Evolutionary conservation across 2,888 invertebrate species (phyloP).

Genomic region (Julus scanicus): DNA sequence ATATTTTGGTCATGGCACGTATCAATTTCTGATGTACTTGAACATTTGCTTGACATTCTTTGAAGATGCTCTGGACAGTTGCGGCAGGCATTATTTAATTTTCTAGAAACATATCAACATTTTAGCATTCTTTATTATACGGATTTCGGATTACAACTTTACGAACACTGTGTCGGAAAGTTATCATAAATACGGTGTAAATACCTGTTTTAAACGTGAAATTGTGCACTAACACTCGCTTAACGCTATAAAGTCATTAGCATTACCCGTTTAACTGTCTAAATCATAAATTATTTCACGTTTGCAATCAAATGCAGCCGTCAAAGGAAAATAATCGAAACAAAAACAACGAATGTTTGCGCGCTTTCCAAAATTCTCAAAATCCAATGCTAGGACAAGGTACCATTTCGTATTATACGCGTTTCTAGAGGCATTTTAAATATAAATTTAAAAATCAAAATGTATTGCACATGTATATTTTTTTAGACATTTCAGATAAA

Average conservation of each 20-base stretch:
- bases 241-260: too few relatives aligned
- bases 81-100: neutral
- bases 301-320: neutral
- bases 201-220: too few relatives aligned
- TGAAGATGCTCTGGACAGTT: neutral
- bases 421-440: neutral
- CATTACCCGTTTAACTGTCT: neutral
- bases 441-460: neutral
- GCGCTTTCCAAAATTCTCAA: neutral
- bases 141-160: too few relatives aligned
- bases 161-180: too few relatives aligned
- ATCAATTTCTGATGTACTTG: slow-evolving; percentile 47
- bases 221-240: too few relatives aligned
- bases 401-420: neutral
- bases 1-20: slow-evolving; percentile 48
- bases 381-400: neutral
- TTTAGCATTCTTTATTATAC: too few relatives aligned
- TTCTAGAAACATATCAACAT: neutral
- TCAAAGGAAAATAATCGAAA: neutral
- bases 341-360: neutral
- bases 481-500: too few relatives aligned
- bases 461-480: neutral
- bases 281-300: neutral
- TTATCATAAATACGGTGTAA: too few relatives aligned
- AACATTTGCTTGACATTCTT: slow-evolving; percentile 37